A percentile compares a stretch with the other conserved stretches of the same genome.
phyloP scores from a whole-genome alignment of 2,113 vertebrate species.

The Meles meles region DNA sequence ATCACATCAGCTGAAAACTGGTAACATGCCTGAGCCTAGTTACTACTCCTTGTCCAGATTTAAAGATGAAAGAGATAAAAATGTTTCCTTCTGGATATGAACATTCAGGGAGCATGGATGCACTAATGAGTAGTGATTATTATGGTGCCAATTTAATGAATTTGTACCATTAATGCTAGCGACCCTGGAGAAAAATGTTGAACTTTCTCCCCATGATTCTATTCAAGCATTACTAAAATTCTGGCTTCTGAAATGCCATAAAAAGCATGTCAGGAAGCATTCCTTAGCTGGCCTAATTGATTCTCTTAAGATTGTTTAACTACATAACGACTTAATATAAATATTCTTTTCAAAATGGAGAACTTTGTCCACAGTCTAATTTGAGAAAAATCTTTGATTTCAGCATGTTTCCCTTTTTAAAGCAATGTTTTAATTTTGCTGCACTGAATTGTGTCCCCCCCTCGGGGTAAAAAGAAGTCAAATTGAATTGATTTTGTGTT shows the following conservation, averaged over 20 bases:
- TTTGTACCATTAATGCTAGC: background rate
- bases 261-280: slow-evolving; percentile 67
- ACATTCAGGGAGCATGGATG: background rate
- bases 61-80: slow-evolving; percentile 7
- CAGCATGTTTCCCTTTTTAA: background rate
- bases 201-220: background rate
- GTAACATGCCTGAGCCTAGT: background rate
- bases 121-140: background rate
- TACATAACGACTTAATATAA: slow-evolving; percentile 73
- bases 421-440: slow-evolving; percentile 51
- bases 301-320: slow-evolving; percentile 73
- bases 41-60: background rate
- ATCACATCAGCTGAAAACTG: background rate
- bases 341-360: slow-evolving; percentile 73
- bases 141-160: background rate
- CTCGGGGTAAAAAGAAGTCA: background rate
- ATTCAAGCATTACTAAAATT: slow-evolving; percentile 43
- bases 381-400: slow-evolving; percentile 55
- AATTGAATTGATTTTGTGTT: background rate
- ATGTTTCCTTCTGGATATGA: background rate
- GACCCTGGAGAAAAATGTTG: background rate
- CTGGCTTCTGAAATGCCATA: slow-evolving; percentile 58
- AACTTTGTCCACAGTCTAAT: background rate
- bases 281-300: background rate
- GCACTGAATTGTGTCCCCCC: background rate